Conservation (phyloP, 2,888 invertebrate species). For the Sminthurinus aureus region DNA sequence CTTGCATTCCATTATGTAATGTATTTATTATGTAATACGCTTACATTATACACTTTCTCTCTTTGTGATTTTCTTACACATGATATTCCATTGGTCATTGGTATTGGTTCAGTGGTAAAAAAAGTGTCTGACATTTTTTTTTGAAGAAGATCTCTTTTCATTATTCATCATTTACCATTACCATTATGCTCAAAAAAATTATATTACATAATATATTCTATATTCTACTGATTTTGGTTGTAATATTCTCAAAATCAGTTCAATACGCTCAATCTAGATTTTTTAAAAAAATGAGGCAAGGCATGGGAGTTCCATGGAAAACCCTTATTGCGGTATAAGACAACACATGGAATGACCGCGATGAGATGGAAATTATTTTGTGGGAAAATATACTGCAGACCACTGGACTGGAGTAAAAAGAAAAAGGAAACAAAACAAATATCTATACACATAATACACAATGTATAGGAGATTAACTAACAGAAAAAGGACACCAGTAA, state of each 20-base stretch:
- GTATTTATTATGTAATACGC: background rate
- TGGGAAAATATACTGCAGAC: slow-evolving; percentile 8
- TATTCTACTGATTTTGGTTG: too few relatives aligned
- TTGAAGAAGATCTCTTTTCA: too few relatives aligned
- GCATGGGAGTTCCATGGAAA: background rate
- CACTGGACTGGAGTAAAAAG: background rate
- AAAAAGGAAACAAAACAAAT: background rate
- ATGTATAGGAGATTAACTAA: background rate
- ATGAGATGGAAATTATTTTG: background rate
- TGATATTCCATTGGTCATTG: too few relatives aligned
- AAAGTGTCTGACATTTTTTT: too few relatives aligned
- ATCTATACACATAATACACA: too few relatives aligned
- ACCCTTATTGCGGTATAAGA: background rate
- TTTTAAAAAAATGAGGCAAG: background rate
- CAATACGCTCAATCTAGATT: background rate
- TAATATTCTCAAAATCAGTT: background rate
- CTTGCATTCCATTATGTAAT: background rate
- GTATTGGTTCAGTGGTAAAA: too few relatives aligned
- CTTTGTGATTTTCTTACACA: background rate
- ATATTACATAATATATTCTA: background rate
- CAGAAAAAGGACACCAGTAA: background rate
- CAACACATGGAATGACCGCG: slow-evolving; percentile 9
- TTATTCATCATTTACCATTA: too few relatives aligned
- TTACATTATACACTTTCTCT: background rate
- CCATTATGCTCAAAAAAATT: too few relatives aligned